phyloP scores from a whole-genome alignment of 2,113 vertebrate species.

The Nipponia nippon region DNA sequence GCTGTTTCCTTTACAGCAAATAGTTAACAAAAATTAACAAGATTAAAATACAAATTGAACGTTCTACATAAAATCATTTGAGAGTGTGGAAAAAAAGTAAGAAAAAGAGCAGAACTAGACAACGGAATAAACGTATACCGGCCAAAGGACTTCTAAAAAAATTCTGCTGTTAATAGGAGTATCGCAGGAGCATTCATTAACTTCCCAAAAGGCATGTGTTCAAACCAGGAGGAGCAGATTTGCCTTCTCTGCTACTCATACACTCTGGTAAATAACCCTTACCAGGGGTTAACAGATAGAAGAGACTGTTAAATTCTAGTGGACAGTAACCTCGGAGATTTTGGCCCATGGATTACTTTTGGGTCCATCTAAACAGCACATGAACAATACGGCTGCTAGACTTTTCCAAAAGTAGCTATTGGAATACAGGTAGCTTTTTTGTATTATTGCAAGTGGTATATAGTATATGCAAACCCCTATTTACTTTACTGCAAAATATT shows the following conservation, averaged over 20 bases:
- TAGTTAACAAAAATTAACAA: neutral
- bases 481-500: neutral
- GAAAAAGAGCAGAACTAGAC: neutral
- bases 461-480: neutral
- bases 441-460: neutral
- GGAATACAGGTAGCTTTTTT: neutral
- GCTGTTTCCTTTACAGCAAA: neutral
- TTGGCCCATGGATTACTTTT: neutral
- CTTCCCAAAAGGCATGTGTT: neutral
- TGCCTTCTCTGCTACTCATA: neutral
- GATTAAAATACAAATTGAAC: neutral
- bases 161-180: neutral
- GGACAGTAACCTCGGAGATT: neutral
- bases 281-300: neutral
- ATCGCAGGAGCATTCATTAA: neutral
- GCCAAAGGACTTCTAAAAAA: neutral
- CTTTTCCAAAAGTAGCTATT: neutral
- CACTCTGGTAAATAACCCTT: neutral
- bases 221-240: neutral
- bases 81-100: neutral
- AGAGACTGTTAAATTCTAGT: neutral
- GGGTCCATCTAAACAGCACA: neutral
- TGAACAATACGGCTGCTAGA: neutral
- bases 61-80: neutral
- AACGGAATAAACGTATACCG: neutral